phyloP scores from a whole-genome alignment of 2,113 vertebrate genomes.

The Nibea albiflora region DNA sequence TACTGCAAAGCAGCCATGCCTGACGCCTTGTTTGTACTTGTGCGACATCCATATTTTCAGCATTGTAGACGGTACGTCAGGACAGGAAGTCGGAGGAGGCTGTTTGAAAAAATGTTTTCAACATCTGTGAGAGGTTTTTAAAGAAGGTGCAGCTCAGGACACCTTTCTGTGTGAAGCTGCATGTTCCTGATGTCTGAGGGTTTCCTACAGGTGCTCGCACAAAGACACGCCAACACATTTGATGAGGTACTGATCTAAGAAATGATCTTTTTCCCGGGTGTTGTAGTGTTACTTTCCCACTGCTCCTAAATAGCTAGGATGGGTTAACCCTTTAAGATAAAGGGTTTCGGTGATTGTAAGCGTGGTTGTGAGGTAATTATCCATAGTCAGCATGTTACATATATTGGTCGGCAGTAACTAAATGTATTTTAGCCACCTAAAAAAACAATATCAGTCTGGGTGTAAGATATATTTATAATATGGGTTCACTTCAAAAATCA shows the following conservation, averaged over 20 bases:
- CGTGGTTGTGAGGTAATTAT: too few relatives aligned
- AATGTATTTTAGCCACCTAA: too few relatives aligned
- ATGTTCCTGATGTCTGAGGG: too few relatives aligned
- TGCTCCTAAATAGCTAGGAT: background rate
- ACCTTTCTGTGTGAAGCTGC: background rate
- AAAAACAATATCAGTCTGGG: too few relatives aligned
- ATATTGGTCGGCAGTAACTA: too few relatives aligned
- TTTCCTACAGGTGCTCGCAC: background rate
- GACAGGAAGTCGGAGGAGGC: conserved; percentile 30
- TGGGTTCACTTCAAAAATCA: too few relatives aligned
- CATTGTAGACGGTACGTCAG: conserved; percentile 33
- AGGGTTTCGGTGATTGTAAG: too few relatives aligned
- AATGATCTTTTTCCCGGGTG: background rate
- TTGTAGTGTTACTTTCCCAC: background rate
- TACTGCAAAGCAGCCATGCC: conserved; percentile 3
- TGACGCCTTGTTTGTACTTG: conserved; percentile 17
- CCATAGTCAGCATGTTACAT: too few relatives aligned
- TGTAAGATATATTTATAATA: too few relatives aligned
- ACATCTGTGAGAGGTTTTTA: conserved; percentile 31
- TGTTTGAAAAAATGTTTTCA: background rate
- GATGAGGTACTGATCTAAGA: background rate
- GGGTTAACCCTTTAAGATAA: background rate
- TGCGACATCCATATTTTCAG: conserved; percentile 13
- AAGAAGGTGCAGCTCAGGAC: background rate
- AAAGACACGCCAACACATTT: background rate